These are phyloP conservation scores for Tenodera sinensis DNA, from an alignment of 2,888 invertebrate genomes.

Conservation along the genomic window DNA sequence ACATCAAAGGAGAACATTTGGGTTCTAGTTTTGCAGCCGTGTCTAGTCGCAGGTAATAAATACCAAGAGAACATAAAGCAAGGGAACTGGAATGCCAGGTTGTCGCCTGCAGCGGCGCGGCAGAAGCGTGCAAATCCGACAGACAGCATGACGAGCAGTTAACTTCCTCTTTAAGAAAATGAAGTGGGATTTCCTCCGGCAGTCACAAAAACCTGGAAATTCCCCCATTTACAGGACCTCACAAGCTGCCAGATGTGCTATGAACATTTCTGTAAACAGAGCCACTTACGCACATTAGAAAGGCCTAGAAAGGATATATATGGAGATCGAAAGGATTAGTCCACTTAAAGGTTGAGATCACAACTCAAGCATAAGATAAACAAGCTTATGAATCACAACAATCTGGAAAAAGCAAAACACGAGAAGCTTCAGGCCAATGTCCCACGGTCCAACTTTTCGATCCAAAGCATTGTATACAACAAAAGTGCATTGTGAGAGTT, in stretches of 20 bases:
- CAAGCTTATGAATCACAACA: too few species aligned
- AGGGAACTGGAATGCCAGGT: background rate
- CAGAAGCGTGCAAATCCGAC: background rate
- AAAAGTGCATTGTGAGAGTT: too few species aligned
- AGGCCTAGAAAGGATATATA: too few species aligned
- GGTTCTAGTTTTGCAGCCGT: background rate
- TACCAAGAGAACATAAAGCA: background rate
- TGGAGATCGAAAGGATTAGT: too few species aligned
- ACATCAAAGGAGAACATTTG: background rate
- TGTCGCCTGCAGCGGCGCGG: background rate
- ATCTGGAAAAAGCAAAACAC: too few species aligned
- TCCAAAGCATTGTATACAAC: too few species aligned
- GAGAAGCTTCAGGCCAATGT: too few species aligned
- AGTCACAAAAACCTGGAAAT: background rate
- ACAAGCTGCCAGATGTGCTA: background rate
- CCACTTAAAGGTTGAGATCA: too few species aligned
- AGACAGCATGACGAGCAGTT: background rate
- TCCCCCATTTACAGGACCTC: background rate
- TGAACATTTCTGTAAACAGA: background rate
- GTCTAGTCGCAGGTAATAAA: background rate
- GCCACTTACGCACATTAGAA: too few species aligned
- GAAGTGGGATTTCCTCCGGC: background rate
- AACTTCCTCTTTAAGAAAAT: background rate
- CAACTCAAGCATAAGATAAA: too few species aligned
- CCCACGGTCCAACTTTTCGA: too few species aligned